Evolutionary conservation across 2,888 invertebrate genomes (phyloP), one percentile per base, ranked within the genome.

Genomic region (Diploptera punctata): DNA sequence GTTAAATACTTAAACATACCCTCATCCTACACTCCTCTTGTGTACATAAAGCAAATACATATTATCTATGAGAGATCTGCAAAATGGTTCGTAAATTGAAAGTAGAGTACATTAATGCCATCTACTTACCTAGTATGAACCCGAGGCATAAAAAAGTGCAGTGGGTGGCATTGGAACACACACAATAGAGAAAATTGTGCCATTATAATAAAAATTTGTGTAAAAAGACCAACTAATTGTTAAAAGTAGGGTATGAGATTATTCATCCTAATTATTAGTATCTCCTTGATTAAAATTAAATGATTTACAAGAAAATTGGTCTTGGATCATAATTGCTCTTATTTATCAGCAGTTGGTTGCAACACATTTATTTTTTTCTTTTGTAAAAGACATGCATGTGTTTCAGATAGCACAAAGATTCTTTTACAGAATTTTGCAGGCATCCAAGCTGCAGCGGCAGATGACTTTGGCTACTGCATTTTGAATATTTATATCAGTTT

Each of bases 391-490:
- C 33, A 19, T 38, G 62, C 62, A 68, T 72, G 72, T 69, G 31
- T 72, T 72, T 33, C 61, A 52, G 72, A 61, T 68, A 72, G 72
- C 69, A 69, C 65, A 65, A 47, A 57, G 57, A 29, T 29, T 29
- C 29, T 1, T 52, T 24, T 24, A 52, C 1, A 26, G 54, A 54
- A 10, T 21, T 65, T 13, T 65, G 65, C 65, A 52, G 62, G 52
- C 69, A 61, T 65, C 49, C 69, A 68, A 62, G 49, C 67, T 69
- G 72, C 68, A 72, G 67, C 71, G 26, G 54, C 67, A 67, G 44
- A 29, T 24, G 52, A 44, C n/a, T 47, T 71, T 67, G 21, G 52
- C 65, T 71, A 65, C 38, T 65, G 71, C 65, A 65, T 65, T n/a
- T 26, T 67, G 44, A 57, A 21, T 33, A 21, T 57, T 31, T n/a